Conservation (phyloP, 2,113 vertebrate species). For the Gracilinanus agilis region DNA sequence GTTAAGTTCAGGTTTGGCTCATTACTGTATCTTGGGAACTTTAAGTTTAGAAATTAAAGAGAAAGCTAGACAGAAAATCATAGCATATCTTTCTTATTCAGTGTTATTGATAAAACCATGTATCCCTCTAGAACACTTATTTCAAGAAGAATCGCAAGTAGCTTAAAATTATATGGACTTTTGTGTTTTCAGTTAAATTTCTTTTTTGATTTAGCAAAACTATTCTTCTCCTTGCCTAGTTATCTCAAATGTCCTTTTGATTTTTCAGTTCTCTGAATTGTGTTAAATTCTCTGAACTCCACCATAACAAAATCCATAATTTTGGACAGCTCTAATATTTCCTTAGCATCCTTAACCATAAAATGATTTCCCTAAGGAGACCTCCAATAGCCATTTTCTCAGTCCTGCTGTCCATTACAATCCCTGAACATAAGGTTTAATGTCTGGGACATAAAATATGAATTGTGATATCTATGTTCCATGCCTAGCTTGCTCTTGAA, state of each 20-base stretch:
- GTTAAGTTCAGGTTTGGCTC: background rate
- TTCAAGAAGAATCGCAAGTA: background rate
- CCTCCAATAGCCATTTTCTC: slow-evolving; percentile 48
- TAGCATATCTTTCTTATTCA: background rate
- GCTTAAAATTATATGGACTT: slow-evolving; percentile 33
- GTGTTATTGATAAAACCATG: background rate
- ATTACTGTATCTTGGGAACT: background rate
- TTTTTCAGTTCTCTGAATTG: slow-evolving; percentile 41
- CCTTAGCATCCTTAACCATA: slow-evolving; percentile 9
- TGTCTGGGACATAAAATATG: slow-evolving; percentile 51
- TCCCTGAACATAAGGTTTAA: slow-evolving; percentile 37
- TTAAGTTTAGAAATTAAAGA: slow-evolving; percentile 20
- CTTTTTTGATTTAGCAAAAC: slow-evolving; percentile 42
- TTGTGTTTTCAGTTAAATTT: background rate
- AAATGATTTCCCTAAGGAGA: slow-evolving; percentile 43
- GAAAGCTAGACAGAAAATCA: background rate
- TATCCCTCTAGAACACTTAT: slow-evolving; percentile 19
- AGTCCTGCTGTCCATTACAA: slow-evolving; percentile 12
- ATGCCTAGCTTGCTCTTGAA: slow-evolving; percentile 20
- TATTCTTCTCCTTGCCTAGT: background rate
- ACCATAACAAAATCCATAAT: slow-evolving; percentile 58
- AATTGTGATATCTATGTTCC: background rate
- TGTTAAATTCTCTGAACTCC: slow-evolving; percentile 48
- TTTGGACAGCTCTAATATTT: slow-evolving; percentile 51
- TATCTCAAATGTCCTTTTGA: slow-evolving; percentile 10